A percentile compares a stretch with the other conserved stretches of the same genome.
Evolutionary conservation across 2,113 vertebrate species (phyloP).

Genomic region (Anseranas semipalmata): DNA sequence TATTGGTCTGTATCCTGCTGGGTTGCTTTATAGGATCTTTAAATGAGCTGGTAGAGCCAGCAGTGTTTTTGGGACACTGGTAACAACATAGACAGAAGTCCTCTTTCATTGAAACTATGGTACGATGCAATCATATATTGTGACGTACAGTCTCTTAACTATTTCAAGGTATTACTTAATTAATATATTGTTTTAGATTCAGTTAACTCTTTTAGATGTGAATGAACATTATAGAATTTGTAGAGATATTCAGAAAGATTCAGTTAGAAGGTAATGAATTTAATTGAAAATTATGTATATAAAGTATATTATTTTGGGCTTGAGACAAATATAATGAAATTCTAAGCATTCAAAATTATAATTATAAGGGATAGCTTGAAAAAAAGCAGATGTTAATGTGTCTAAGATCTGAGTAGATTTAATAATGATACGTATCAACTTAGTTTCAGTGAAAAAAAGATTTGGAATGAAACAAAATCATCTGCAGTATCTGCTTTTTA

Average conservation of each 20-base stretch:
- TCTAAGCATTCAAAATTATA: neutral
- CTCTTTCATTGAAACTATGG: neutral
- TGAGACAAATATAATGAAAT: neutral
- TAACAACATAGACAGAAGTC: neutral
- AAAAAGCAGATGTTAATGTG: neutral
- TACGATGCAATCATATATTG: neutral
- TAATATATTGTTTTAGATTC: neutral
- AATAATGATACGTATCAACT: neutral
- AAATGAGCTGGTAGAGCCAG: neutral
- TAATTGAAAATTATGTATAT: neutral
- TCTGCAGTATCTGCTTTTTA: neutral
- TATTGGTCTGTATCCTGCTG: conserved; percentile 48
- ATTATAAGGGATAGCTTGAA: neutral
- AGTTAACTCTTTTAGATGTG: neutral
- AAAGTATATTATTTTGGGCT: neutral
- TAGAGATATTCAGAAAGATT: neutral
- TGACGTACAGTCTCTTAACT: neutral
- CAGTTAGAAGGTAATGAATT: neutral
- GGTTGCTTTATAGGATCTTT: conserved; percentile 9
- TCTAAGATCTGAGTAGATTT: neutral
- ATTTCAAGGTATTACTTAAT: neutral
- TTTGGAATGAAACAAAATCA: neutral
- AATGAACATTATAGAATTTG: neutral
- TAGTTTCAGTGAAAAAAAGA: neutral
- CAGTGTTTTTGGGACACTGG: neutral